A percentile compares a stretch with the other conserved stretches of the same genome.
Conservation (phyloP, 2,797 vertebrate genomes). For the Poliocrania exsul region DNA sequence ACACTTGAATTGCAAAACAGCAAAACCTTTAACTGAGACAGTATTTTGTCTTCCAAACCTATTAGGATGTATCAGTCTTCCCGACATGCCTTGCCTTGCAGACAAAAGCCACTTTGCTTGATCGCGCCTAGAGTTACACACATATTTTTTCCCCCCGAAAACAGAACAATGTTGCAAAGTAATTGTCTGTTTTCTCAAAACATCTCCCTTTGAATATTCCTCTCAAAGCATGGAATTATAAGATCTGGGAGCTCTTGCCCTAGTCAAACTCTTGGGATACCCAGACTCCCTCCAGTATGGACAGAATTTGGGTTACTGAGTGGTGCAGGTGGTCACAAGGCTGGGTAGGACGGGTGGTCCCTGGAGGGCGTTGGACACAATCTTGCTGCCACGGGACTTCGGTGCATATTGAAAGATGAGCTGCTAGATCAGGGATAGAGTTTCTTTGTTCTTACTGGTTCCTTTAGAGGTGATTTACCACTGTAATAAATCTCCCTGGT, state of each 20-base stretch:
- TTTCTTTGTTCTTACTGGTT: not conserved
- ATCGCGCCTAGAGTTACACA: not conserved
- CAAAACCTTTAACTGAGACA: not conserved
- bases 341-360: rapidly evolving
- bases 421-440: not conserved
- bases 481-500: not conserved
- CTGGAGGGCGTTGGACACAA: not conserved
- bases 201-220: not conserved
- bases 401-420: not conserved
- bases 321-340: rapidly evolving
- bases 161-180: not conserved
- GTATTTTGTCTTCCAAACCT: not conserved
- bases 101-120: not conserved
- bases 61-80: not conserved
- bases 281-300: rapidly evolving
- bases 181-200: not conserved
- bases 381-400: not conserved
- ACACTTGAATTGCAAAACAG: not conserved
- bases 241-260: not conserved
- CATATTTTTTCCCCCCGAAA: not conserved
- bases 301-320: not conserved
- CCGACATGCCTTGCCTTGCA: not conserved
- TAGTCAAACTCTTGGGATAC: not conserved
- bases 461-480: not conserved
- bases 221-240: not conserved